phyloP scores from a whole-genome alignment of 2,888 invertebrate genomes.

The Ptilodon capucinus region DNA sequence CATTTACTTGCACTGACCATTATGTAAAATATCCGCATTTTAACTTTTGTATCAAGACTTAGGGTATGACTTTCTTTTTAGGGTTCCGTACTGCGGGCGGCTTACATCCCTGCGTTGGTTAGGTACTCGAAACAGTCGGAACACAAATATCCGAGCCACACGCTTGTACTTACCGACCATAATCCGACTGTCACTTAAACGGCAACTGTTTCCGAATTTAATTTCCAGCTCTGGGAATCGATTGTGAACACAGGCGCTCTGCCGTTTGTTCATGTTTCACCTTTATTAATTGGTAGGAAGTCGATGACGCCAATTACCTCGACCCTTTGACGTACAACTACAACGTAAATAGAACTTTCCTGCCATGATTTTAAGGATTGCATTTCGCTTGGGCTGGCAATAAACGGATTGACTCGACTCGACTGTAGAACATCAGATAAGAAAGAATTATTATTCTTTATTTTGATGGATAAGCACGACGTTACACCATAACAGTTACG shows the following conservation, averaged over 20 bases:
- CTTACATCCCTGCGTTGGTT: too few relatives aligned
- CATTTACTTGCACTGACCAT: not conserved
- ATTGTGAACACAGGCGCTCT: not conserved
- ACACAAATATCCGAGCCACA: too few relatives aligned
- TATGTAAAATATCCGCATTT: too few relatives aligned
- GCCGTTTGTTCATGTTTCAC: constrained; percentile 13
- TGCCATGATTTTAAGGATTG: constrained; percentile 7
- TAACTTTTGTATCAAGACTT: too few relatives aligned
- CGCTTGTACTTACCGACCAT: too few relatives aligned
- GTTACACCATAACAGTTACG: too few relatives aligned
- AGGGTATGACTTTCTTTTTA: too few relatives aligned
- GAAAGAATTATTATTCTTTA: constrained; percentile 6
- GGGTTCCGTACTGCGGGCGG: too few relatives aligned
- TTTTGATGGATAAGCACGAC: constrained; percentile 11
- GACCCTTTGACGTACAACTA: constrained; percentile 14
- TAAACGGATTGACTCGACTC: constrained; percentile 14
- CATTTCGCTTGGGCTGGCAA: constrained; percentile 18
- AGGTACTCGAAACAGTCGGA: too few relatives aligned
- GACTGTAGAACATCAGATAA: constrained; percentile 12
- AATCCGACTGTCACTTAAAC: not conserved
- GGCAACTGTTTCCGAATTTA: constrained; percentile 2
- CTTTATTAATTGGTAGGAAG: constrained; percentile 15
- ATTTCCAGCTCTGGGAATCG: not conserved
- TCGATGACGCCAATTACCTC: constrained; percentile 18
- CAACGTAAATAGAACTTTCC: constrained; percentile 18